Evolutionary conservation across 2,113 vertebrate species (phyloP), one percentile per base, ranked within the genome.

Genomic region (Piaya cayana): DNA sequence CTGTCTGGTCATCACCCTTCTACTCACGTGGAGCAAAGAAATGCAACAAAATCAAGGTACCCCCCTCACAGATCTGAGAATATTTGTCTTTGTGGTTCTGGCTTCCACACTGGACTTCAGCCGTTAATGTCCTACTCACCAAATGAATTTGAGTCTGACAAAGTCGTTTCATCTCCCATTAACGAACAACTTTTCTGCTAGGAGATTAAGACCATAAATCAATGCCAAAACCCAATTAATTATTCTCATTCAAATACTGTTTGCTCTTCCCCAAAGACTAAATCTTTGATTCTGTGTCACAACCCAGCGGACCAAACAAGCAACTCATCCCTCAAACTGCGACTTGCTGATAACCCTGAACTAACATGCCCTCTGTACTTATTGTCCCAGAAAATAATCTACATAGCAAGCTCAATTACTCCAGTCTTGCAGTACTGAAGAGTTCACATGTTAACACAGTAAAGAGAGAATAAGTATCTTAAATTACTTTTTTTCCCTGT

Each of bases 351-450:
- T 36, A 67, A 80, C 23, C 42, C 39, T 32, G 63, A 56, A 15
- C 15, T 20, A 25, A 37, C 1, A 12, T 30, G 32, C 32, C 32
- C 39, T 30, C 62, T 67, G 25, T 34, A 55, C n/a, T 39, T 70
- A 45, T 29, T 79, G 50, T 71, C 49, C 49, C 19, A 64, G 34
- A 53, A 75, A 69, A 95, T 17, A 88, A 67, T 81, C 69, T 56
- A 93, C 72, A 21, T n/a, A 69, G 64, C 67, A 79, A 62, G 29
- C 69, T 82, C 47, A n/a, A 79, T 84, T 70, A 75, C 43, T 95
- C 82, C 86, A 81, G 88, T 94, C 96, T 89, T 96, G 53, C 86
- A 92, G 93, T 77, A 79, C 80, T 64, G 76, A 82, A 67, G 78
- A 70, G 77, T 50, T 80, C 68, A 37, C 76, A 92, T 52, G 83